Conservation (phyloP, 2,888 invertebrate species). For the Thera obeliscata region DNA sequence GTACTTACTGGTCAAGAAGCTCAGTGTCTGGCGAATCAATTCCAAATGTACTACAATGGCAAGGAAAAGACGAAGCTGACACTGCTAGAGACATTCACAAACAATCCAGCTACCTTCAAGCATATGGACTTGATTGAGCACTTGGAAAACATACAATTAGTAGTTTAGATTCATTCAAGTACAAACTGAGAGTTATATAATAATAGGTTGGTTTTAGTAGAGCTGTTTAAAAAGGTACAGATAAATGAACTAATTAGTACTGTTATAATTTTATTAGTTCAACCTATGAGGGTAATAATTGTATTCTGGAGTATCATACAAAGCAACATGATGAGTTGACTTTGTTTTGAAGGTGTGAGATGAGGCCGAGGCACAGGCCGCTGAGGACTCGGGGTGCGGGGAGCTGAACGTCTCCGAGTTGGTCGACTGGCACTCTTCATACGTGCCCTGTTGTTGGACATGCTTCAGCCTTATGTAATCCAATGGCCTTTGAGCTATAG, state of each 20-base stretch:
- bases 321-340: neutral
- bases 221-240: neutral
- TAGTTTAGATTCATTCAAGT: constrained; percentile 47
- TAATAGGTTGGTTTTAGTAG: neutral
- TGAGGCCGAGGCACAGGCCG: neutral
- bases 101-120: constrained; percentile 89
- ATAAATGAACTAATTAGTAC: neutral
- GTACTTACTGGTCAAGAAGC: constrained; percentile 91
- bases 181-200: neutral
- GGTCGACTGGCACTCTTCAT: neutral
- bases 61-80: constrained; percentile 85
- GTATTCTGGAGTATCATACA: constrained; percentile 66
- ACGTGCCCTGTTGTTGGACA: constrained; percentile 1
- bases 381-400: neutral
- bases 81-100: constrained; percentile 88
- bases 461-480: constrained; percentile 50
- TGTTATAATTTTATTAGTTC: constrained; percentile 46
- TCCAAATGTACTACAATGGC: constrained; percentile 92
- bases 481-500: constrained; percentile 54
- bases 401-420: neutral
- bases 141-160: constrained; percentile 86
- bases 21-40: constrained; percentile 92
- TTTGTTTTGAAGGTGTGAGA: constrained; percentile 1
- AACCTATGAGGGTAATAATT: constrained; percentile 69
- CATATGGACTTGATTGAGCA: constrained; percentile 92